Evolutionary conservation across 2,113 vertebrate genomes (phyloP), one percentile per base, ranked within the genome.

Genomic region (Cebus imitator): DNA sequence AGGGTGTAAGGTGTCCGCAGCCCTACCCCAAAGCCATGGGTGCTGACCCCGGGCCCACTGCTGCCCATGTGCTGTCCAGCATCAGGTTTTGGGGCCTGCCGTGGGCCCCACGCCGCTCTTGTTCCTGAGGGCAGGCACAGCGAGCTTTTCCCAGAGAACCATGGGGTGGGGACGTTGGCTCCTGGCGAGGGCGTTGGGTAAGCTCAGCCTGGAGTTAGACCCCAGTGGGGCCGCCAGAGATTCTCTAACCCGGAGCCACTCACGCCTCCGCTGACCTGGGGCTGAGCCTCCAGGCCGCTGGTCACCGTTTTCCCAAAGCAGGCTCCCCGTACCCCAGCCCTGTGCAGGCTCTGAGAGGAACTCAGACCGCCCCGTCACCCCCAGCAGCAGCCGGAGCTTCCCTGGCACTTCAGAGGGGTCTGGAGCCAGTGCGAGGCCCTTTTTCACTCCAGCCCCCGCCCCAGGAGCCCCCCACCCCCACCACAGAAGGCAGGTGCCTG

Each of bases 381-480:
- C 73, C 1, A 32, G 32, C 76, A 35, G 30, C 45, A 32, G 18
- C 48, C 5, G 4, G 48, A 10, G 30, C 30, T 35, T 48, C 27
- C 43, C 2, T 8, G 16, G 30, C 8, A 48, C 27, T 9, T 25
- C 6, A 17, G 43, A 32, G 30, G 14, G 75, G 8, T 27, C 40
- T 52, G 48, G 35, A 64, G 61, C 11, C 30, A 12, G 27, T 64
- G 61, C 5, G 61, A 64, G 61, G 61, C 61, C 61, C 61, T 13
- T 6, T 2, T 0, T 13, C 13, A 12, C 64, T 37, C 6, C 3
- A 2, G 25, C 21, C 3, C 30, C 48, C 1, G 4, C 27, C 17
- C 35, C 21, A 79, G 32, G 20, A 64, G 43, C 5, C 7, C 21
- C 20, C 3, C 7, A 4, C 2, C 6, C 16, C 66, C 45, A 27